phyloP scores from a whole-genome alignment of 2,113 vertebrate species.

The Carassius carassius region DNA sequence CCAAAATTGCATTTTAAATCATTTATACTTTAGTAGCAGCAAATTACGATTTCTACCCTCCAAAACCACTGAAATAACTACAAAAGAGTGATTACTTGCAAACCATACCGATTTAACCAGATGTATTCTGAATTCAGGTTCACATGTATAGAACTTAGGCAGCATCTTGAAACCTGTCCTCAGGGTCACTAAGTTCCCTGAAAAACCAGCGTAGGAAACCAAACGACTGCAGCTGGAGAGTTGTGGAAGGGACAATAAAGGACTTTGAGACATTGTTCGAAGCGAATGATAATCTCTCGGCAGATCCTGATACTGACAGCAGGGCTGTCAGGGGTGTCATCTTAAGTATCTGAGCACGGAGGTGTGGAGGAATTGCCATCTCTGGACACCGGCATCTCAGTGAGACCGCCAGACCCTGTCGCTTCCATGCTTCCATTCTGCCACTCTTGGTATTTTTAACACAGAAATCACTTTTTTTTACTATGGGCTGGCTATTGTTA shows the following conservation, averaged over 20 bases:
- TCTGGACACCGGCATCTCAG: slow-evolving; percentile 26
- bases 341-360: slow-evolving; percentile 39
- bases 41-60: neutral
- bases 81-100: neutral
- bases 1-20: neutral
- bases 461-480: neutral
- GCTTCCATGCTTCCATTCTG: neutral
- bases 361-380: slow-evolving; percentile 43
- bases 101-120: neutral
- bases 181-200: neutral
- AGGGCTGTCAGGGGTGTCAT: slow-evolving; percentile 35
- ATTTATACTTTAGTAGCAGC: neutral
- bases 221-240: slow-evolving; percentile 3
- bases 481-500: slow-evolving; percentile 29
- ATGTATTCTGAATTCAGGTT: neutral
- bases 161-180: neutral
- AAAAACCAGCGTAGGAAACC: neutral
- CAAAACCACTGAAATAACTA: neutral
- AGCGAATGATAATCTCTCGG: slow-evolving; percentile 36
- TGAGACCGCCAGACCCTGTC: slow-evolving; percentile 27
- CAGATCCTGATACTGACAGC: slow-evolving; percentile 35
- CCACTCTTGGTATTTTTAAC: slow-evolving; percentile 34
- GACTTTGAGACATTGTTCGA: slow-evolving; percentile 3
- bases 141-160: neutral
- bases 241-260: neutral